These are phyloP conservation scores for Heliconius sara DNA, from an alignment of 2,888 invertebrate genomes.

Conservation along the genomic window DNA sequence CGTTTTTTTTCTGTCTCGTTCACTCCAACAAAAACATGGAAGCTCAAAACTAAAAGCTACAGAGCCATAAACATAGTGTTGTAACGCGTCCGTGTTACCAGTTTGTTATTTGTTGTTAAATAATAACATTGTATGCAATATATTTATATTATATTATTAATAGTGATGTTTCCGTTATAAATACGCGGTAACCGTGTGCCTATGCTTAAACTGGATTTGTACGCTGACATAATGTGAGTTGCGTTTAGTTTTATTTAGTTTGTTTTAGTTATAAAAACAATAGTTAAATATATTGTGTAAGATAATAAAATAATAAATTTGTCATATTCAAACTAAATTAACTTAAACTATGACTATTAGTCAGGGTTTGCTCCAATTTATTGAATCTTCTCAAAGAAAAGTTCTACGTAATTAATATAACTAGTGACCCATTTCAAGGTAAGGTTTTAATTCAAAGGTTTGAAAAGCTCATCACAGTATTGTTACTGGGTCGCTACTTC, in stretches of 20 bases:
- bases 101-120: constrained; percentile 70
- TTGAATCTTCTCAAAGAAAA: constrained; percentile 24
- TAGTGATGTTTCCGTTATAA: constrained; percentile 50
- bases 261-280: background rate
- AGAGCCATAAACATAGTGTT: constrained; percentile 57
- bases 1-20: constrained; percentile 73
- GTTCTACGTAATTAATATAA: constrained; percentile 30
- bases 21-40: constrained; percentile 70
- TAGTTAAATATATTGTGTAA: background rate
- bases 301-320: background rate
- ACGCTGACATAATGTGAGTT: constrained; percentile 30
- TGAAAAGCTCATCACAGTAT: constrained; percentile 33
- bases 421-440: constrained; percentile 38
- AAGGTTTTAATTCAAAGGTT: constrained; percentile 40
- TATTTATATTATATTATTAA: constrained; percentile 59
- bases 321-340: background rate
- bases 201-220: constrained; percentile 23
- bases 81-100: constrained; percentile 54
- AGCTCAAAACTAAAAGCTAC: constrained; percentile 60
- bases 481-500: constrained; percentile 34
- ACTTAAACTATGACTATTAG: background rate
- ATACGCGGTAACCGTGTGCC: constrained; percentile 23
- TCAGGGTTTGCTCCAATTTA: background rate
- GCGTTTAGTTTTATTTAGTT: background rate
- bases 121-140: constrained; percentile 65